Evolutionary conservation across 1,140 invertebrate genomes (phyloP).

Genomic region (Oncopeltus fasciatus): DNA sequence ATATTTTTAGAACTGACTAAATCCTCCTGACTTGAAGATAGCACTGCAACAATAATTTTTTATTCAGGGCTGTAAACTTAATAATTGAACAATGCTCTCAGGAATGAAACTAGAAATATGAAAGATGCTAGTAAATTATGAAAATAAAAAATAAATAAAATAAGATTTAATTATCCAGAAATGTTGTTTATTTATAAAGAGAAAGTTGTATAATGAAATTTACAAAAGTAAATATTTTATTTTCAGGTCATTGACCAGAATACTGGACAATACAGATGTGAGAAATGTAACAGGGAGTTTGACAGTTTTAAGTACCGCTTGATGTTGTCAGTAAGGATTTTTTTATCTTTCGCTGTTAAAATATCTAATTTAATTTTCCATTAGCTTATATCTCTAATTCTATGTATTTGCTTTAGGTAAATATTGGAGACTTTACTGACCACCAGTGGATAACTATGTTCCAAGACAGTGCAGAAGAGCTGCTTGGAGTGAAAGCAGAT

Average conservation of each 20-base stretch:
- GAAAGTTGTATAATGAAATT: too few relatives aligned
- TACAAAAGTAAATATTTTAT: too few relatives aligned
- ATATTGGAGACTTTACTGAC: slow-evolving; percentile 64
- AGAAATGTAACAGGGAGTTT: slow-evolving; percentile 79
- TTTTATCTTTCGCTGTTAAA: neutral
- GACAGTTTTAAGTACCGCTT: slow-evolving; percentile 77
- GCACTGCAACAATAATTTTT: too few relatives aligned
- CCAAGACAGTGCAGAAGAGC: slow-evolving; percentile 65
- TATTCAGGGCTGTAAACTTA: too few relatives aligned
- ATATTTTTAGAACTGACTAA: too few relatives aligned
- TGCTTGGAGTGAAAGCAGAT: slow-evolving; percentile 61
- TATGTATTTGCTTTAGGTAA: slow-evolving; percentile 35
- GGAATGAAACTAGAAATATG: too few relatives aligned
- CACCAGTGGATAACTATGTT: slow-evolving; percentile 82
- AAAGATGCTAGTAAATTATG: too few relatives aligned
- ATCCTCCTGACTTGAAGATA: too few relatives aligned
- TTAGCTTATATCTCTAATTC: neutral
- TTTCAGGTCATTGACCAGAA: slow-evolving; percentile 59
- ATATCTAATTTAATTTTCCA: neutral
- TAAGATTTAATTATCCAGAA: too few relatives aligned
- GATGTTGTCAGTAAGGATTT: slow-evolving; percentile 53
- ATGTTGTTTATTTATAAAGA: too few relatives aligned
- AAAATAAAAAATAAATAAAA: too few relatives aligned
- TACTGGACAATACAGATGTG: slow-evolving; percentile 80
- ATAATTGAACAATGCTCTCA: too few relatives aligned